These are phyloP conservation scores for Eulemur albifrons DNA, from an alignment of 2,797 vertebrate species.

Conservation along the genomic window DNA sequence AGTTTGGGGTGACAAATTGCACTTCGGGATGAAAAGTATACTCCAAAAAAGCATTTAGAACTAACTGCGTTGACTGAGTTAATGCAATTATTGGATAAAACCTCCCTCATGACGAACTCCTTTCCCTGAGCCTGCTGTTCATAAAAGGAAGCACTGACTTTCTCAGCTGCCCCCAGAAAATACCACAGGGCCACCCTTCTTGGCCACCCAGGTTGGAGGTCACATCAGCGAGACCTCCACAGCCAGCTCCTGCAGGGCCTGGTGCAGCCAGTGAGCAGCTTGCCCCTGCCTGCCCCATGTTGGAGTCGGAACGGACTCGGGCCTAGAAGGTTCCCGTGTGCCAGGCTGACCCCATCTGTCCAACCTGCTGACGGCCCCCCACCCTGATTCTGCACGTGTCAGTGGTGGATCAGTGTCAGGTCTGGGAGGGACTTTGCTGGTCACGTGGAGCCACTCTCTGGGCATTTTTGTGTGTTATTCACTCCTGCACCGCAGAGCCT, in stretches of 20 bases:
- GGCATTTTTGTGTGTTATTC: background rate
- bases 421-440: background rate
- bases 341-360: too few species aligned
- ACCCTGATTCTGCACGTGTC: background rate
- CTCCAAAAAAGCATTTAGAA: background rate
- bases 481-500: background rate
- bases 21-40: conserved; percentile 40
- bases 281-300: background rate
- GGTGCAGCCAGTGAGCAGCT: too few species aligned
- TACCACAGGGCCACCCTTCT: background rate
- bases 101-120: background rate
- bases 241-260: background rate
- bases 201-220: background rate
- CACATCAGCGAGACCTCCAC: background rate
- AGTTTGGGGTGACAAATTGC: background rate
- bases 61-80: background rate
- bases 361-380: background rate
- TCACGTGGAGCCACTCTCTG: background rate
- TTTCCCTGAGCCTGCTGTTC: background rate
- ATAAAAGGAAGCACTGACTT: conserved; percentile 22
- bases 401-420: background rate
- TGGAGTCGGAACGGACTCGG: background rate
- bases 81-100: background rate
- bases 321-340: background rate
- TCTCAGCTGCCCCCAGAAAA: background rate